Percentiles rank a stretch among this genome's conserved stretches.
Conservation (phyloP, 2,888 invertebrate genomes). For the Macrophya alboannulata region DNA sequence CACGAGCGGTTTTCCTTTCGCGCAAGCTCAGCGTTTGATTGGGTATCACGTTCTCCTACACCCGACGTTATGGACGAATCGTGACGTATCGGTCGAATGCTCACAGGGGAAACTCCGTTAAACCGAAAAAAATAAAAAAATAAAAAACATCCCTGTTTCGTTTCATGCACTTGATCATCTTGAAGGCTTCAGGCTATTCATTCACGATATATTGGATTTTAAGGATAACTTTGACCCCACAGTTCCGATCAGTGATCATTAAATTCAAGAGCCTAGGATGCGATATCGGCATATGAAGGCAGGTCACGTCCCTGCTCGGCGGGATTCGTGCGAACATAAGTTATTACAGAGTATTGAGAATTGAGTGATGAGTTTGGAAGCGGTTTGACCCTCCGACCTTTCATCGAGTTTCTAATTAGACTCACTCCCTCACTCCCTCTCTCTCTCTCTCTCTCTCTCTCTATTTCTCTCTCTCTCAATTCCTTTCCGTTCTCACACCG, state of each 20-base stretch:
- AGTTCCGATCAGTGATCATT: neutral
- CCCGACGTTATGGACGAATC: neutral
- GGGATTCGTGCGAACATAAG: slow-evolving; percentile 4
- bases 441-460: slow-evolving; percentile 50
- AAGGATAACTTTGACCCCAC: neutral
- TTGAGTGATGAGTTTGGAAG: slow-evolving; percentile 52
- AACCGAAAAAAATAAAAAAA: no score
- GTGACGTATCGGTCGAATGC: slow-evolving; percentile 22
- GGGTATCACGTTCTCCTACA: slow-evolving; percentile 9
- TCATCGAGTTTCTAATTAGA: slow-evolving; percentile 63
- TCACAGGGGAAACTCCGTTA: neutral
- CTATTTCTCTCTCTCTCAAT: slow-evolving; percentile 56
- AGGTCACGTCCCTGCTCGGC: neutral
- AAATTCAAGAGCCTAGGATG: neutral
- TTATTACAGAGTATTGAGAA: slow-evolving; percentile 23
- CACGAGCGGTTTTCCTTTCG: neutral
- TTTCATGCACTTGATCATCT: neutral
- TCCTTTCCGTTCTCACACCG: slow-evolving; percentile 47
- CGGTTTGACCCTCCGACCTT: slow-evolving; percentile 50
- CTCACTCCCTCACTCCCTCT: slow-evolving; percentile 49
- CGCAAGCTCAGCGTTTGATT: slow-evolving; percentile 40
- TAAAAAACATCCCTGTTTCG: neutral
- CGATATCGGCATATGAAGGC: neutral
- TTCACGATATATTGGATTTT: neutral
- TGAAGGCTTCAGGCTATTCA: no score